These are phyloP conservation scores for Crematogaster levior DNA, from an alignment of 2,888 invertebrate species.

Conservation along the genomic window DNA sequence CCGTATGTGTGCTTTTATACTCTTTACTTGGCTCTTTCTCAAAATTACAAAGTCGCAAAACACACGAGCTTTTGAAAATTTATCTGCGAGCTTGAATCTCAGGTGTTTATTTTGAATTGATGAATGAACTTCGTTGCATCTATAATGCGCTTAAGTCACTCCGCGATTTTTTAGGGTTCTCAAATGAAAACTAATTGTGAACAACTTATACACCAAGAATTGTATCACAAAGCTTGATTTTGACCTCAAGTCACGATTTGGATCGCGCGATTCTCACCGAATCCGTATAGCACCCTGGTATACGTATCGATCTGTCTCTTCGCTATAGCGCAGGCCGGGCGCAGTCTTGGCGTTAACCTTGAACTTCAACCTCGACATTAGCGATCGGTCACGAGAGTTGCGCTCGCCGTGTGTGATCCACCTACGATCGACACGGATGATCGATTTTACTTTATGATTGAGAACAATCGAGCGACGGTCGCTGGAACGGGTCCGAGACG, in stretches of 20 bases:
- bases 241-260: neutral
- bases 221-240: neutral
- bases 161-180: neutral
- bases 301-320: slow-evolving; percentile 71
- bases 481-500: neutral
- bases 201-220: too few species aligned
- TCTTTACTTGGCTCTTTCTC: neutral
- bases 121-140: neutral
- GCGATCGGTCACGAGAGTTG: slow-evolving; percentile 54
- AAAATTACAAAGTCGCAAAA: neutral
- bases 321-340: slow-evolving; percentile 60
- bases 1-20: too few species aligned
- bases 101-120: neutral
- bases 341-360: slow-evolving; percentile 70
- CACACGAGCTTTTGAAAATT: neutral
- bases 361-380: slow-evolving; percentile 70
- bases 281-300: slow-evolving; percentile 56
- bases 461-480: slow-evolving; percentile 19
- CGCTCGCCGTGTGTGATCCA: slow-evolving; percentile 32
- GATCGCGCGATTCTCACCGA: slow-evolving; percentile 3
- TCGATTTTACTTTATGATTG: slow-evolving; percentile 41
- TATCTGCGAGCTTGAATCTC: slow-evolving; percentile 31
- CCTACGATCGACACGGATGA: slow-evolving; percentile 44
- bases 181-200: neutral
- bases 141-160: neutral